These are phyloP conservation scores for Gallinago solitaria DNA, from an alignment of 2,797 vertebrate genomes.

Conservation along the genomic window DNA sequence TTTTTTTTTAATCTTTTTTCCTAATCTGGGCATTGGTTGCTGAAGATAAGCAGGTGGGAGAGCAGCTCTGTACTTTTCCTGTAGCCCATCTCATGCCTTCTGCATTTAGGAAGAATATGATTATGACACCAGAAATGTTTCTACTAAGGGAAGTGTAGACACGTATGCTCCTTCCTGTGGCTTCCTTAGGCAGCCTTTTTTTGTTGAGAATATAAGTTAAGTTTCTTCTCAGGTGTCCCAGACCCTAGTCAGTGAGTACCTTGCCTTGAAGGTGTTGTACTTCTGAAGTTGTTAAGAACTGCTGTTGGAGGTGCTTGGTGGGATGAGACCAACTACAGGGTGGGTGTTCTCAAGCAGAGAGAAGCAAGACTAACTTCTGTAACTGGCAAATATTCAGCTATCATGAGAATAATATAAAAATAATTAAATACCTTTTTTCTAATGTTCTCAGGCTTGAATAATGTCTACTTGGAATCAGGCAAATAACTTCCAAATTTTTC, in stretches of 20 bases:
- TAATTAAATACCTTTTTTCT: background rate
- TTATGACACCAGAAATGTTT: background rate
- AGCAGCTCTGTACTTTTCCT: background rate
- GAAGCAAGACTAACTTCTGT: background rate
- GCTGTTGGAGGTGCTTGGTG: background rate
- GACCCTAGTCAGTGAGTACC: background rate
- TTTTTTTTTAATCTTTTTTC: background rate
- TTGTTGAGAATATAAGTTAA: background rate
- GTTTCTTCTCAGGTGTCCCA: background rate
- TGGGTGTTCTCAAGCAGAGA: background rate
- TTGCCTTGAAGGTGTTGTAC: background rate
- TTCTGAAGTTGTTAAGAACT: background rate
- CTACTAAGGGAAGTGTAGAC: background rate
- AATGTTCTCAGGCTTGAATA: background rate
- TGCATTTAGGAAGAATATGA: background rate
- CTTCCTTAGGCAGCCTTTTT: background rate
- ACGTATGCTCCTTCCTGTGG: background rate
- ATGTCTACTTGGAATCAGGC: background rate
- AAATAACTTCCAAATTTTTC: background rate
- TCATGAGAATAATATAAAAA: background rate
- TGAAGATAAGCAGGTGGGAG: background rate
- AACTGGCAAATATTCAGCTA: background rate
- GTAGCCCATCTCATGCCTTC: background rate
- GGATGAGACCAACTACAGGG: accelerated
- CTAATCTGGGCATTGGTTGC: background rate